Evolutionary conservation across 2,797 vertebrate species (phyloP).

Genomic region (Aselliscus stoliczkanus): DNA sequence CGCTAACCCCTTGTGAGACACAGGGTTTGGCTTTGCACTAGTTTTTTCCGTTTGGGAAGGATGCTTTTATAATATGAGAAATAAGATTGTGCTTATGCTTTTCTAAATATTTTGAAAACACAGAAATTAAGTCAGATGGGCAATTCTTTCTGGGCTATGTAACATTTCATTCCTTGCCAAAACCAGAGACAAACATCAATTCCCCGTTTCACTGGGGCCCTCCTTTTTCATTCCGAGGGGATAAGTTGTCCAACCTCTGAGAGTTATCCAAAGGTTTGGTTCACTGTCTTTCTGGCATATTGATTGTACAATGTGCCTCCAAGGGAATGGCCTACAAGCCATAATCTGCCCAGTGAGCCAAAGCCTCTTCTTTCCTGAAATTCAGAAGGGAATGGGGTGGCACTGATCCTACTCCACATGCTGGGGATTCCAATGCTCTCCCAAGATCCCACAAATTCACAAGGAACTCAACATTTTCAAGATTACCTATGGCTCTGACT

Average conservation of each 20-base stretch:
- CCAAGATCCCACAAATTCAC: background rate
- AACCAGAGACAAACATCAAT: slow-evolving; percentile 15
- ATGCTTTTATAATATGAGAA: background rate
- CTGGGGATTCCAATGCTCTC: background rate
- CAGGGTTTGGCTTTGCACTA: background rate
- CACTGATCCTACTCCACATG: background rate
- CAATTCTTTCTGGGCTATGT: background rate
- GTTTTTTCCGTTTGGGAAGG: background rate
- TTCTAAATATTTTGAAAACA: slow-evolving; percentile 26
- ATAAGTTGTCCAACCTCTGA: background rate
- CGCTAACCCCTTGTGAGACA: background rate
- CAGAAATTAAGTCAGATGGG: slow-evolving; percentile 13
- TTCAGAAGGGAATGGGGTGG: background rate
- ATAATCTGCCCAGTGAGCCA: background rate
- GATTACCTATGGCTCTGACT: background rate
- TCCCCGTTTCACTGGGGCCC: background rate
- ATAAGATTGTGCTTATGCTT: background rate
- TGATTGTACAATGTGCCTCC: background rate
- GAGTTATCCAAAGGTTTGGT: background rate
- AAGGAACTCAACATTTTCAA: background rate
- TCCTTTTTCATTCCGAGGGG: background rate
- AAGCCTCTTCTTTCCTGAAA: background rate
- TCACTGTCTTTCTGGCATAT: background rate
- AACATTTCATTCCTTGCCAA: background rate
- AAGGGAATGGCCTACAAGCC: background rate